Evolutionary conservation across 2,888 invertebrate species (phyloP).

Genomic region (Apantesis nais): DNA sequence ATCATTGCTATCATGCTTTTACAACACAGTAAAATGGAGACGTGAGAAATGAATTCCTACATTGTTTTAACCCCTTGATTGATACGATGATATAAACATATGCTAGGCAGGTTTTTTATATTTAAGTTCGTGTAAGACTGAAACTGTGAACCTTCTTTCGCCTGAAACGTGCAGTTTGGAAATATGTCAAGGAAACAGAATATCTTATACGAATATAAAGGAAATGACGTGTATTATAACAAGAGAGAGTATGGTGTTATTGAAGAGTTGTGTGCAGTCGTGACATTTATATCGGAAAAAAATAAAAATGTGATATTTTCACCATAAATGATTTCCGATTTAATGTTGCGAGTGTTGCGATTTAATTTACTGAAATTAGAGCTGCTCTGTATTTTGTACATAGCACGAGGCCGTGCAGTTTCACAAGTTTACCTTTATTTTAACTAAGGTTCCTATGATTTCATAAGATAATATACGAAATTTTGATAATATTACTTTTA

Average conservation of each 20-base stretch:
- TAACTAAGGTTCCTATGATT: constrained; percentile 28
- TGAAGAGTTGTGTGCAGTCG: constrained; percentile 19
- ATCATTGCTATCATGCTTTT: constrained; percentile 3
- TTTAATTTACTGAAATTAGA: constrained; percentile 37
- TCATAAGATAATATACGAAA: neutral
- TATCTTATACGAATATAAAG: constrained; percentile 40
- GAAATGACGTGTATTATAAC: constrained; percentile 45
- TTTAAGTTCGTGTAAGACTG: constrained; percentile 63
- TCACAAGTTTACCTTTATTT: constrained; percentile 14
- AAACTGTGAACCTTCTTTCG: constrained; percentile 50
- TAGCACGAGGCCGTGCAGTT: constrained; percentile 46
- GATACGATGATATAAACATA: constrained; percentile 29
- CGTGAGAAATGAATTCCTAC: constrained; percentile 39
- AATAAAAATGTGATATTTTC: neutral
- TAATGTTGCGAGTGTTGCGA: constrained; percentile 12
- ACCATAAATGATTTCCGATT: neutral
- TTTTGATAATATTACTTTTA: neutral
- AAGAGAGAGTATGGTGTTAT: constrained; percentile 38
- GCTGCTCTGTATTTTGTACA: constrained; percentile 59
- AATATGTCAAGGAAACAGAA: constrained; percentile 25
- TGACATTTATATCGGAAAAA: constrained; percentile 21
- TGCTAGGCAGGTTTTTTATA: constrained; percentile 50
- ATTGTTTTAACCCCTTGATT: constrained; percentile 43
- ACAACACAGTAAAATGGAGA: neutral
- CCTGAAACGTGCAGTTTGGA: constrained; percentile 16